Conservation (phyloP, 2,797 vertebrate genomes). For the Melanotaenia parkinsoni region DNA sequence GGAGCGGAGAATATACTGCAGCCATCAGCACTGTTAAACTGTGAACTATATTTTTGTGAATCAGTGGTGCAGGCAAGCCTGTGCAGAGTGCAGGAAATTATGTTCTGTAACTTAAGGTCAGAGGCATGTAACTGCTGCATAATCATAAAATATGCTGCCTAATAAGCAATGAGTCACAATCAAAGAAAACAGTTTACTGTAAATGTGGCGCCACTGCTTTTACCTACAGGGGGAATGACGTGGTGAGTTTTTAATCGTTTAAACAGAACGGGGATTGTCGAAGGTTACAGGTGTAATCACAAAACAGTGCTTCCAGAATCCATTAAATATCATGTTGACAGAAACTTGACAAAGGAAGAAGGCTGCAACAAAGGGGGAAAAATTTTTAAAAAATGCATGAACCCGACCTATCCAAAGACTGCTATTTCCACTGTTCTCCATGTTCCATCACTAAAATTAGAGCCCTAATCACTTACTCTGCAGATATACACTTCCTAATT, state of each 20-base stretch:
- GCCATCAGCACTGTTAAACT: slow-evolving; percentile 43
- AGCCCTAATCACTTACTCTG: slow-evolving; percentile 66
- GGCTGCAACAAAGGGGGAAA: slow-evolving; percentile 3
- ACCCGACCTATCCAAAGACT: slow-evolving; percentile 13
- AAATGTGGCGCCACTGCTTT: slow-evolving; percentile 3
- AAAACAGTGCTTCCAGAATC: not conserved
- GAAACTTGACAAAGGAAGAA: slow-evolving; percentile 11
- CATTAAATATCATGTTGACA: slow-evolving; percentile 16
- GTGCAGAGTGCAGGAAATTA: slow-evolving; percentile 16
- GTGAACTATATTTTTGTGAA: slow-evolving; percentile 47
- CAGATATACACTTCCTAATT: slow-evolving; percentile 65
- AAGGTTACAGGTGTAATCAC: not conserved
- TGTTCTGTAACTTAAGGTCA: slow-evolving; percentile 41
- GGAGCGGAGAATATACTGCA: slow-evolving; percentile 43
- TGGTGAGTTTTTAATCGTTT: slow-evolving; percentile 1
- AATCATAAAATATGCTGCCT: slow-evolving; percentile 48
- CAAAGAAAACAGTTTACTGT: slow-evolving; percentile 31
- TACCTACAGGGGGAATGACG: slow-evolving; percentile 7
- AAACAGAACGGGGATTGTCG: not conserved
- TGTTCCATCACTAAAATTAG: slow-evolving; percentile 60
- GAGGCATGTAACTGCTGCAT: slow-evolving; percentile 22
- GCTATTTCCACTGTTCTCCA: slow-evolving; percentile 32
- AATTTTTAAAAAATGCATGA: not conserved
- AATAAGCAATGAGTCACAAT: slow-evolving; percentile 41
- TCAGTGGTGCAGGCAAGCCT: slow-evolving; percentile 40